These are phyloP conservation scores for Physella acuta DNA, from an alignment of 1,140 invertebrate genomes.

Conservation along the genomic window DNA sequence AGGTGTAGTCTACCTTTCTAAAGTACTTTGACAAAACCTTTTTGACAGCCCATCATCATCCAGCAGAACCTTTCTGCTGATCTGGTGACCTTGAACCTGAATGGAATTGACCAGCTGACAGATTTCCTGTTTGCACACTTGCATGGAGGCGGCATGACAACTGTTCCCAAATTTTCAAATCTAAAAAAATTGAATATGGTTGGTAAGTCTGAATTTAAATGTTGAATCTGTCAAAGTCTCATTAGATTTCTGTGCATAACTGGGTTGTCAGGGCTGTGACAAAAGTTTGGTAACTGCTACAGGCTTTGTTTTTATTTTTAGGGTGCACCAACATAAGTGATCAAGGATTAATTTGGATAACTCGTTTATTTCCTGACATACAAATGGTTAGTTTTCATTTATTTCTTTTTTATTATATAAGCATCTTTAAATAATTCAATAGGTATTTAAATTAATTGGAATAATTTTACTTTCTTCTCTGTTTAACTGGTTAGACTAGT, in stretches of 20 bases:
- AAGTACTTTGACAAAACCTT: no score
- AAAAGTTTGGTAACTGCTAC: no score
- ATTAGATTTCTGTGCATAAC: no score
- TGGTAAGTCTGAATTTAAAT: slow-evolving; percentile 8
- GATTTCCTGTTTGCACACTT: slow-evolving; percentile 6
- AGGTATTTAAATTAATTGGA: background rate
- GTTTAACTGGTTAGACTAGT: no score
- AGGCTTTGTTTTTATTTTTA: background rate
- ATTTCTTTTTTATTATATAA: slow-evolving; percentile 2
- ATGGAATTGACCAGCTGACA: slow-evolving; percentile 19
- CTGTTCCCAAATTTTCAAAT: background rate
- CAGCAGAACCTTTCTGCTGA: slow-evolving; percentile 16
- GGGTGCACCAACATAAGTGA: slow-evolving; percentile 30
- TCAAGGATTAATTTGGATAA: slow-evolving; percentile 22
- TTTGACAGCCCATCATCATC: background rate
- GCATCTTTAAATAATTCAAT: background rate
- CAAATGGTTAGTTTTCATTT: slow-evolving; percentile 7
- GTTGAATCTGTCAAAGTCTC: no score
- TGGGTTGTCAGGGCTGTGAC: no score
- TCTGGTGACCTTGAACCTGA: slow-evolving; percentile 13
- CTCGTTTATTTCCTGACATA: slow-evolving; percentile 18
- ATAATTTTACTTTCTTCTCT: no score
- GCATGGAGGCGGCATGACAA: background rate
- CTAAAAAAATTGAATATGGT: slow-evolving; percentile 10
- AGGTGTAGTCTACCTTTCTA: no score